These are phyloP conservation scores for Megamerina dolium DNA, from an alignment of 2,888 invertebrate species.

Conservation along the genomic window DNA sequence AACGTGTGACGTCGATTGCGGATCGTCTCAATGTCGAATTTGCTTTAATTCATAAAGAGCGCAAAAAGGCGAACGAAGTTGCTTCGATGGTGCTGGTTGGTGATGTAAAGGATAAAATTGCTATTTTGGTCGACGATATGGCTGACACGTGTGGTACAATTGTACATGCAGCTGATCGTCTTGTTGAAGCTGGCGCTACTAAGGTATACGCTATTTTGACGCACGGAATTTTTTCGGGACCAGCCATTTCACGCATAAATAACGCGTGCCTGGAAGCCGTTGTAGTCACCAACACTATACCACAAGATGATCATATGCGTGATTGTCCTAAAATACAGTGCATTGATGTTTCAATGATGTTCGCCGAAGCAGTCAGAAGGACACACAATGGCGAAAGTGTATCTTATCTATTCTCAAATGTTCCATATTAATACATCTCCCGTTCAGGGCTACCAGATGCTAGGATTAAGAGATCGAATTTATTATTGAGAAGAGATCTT, in stretches of 20 bases:
- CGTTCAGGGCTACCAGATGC: neutral
- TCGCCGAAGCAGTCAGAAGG: constrained; percentile 96
- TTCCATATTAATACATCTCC: constrained; percentile 89
- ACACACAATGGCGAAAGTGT: constrained; percentile 99
- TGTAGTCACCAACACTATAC: constrained; percentile 88
- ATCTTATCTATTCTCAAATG: constrained; percentile 96
- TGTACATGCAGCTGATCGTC: constrained; percentile 79
- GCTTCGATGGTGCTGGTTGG: constrained; percentile 89
- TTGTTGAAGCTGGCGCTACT: constrained; percentile 74
- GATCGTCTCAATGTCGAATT: constrained; percentile 87
- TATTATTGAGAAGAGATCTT: no score
- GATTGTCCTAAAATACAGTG: constrained; percentile 81
- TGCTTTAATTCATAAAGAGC: constrained; percentile 86
- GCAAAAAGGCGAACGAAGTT: constrained; percentile 82
- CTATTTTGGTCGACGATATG: constrained; percentile 88
- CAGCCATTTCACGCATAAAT: constrained; percentile 80
- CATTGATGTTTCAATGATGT: constrained; percentile 99
- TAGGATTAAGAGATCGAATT: no score
- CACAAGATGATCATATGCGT: constrained; percentile 82
- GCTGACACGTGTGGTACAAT: constrained; percentile 90
- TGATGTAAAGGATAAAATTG: constrained; percentile 76
- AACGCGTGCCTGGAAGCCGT: constrained; percentile 82
- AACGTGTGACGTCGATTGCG: constrained; percentile 82
- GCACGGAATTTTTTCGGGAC: constrained; percentile 86
- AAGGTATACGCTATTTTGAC: constrained; percentile 79